phyloP scores from a whole-genome alignment of 2,113 vertebrate species.

The Channa argus region DNA sequence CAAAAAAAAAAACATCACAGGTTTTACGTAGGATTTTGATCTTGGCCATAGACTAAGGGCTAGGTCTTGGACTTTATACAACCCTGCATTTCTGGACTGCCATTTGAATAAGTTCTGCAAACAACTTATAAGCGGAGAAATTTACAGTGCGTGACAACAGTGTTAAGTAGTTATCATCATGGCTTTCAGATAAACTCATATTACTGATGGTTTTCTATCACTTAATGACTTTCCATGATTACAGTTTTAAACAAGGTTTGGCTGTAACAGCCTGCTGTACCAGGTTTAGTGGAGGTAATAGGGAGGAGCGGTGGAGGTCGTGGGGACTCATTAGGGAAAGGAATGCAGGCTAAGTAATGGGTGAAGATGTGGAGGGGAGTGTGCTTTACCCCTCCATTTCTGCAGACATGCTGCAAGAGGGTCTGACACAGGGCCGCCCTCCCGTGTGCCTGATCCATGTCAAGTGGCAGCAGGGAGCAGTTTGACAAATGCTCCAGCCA shows the following conservation, averaged over 20 bases:
- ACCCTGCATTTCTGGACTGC: too few species aligned
- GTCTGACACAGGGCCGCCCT: conserved; percentile 53
- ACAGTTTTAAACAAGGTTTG: not conserved
- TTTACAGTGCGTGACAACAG: not conserved
- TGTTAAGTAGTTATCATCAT: not conserved
- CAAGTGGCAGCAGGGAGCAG: conserved; percentile 62
- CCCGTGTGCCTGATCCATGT: conserved; percentile 64
- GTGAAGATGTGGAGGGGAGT: conserved; percentile 23
- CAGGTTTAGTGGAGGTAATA: conserved; percentile 40
- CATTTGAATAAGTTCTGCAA: too few species aligned
- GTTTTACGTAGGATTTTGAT: too few species aligned
- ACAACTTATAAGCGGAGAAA: not conserved
- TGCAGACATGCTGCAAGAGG: conserved; percentile 39
- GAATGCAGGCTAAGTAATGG: conserved; percentile 74
- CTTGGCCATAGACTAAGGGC: too few species aligned
- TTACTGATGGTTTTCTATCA: not conserved
- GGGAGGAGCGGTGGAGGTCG: conserved; percentile 13
- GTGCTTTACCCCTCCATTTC: conserved; percentile 30
- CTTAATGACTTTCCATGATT: not conserved
- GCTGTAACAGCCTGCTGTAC: not conserved
- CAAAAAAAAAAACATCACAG: too few species aligned
- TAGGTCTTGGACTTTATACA: too few species aligned
- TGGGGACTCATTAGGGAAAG: conserved; percentile 72
- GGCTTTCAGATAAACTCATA: not conserved
- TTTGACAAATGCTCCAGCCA: conserved; percentile 70